Evolutionary conservation across 1,140 invertebrate genomes (phyloP).

Genomic region (Megalopta genalis): DNA sequence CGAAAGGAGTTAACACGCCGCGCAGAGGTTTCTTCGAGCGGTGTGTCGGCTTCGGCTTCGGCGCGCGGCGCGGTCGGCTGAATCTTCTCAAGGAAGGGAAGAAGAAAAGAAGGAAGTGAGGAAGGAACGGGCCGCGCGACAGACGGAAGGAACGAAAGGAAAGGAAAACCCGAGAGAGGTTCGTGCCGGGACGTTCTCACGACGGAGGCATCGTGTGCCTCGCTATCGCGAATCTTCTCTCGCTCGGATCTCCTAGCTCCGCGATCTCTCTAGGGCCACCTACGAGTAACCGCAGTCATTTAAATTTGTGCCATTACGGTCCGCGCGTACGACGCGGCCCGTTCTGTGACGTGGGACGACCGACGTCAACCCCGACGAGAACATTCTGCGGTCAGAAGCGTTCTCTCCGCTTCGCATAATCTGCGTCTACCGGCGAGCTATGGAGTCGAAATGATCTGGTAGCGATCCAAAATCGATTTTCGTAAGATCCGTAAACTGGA

Average conservation of each 20-base stretch:
- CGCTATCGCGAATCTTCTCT: conserved; percentile 64
- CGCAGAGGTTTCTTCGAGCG: not conserved
- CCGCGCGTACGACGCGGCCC: conserved; percentile 28
- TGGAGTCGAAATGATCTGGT: too few species aligned
- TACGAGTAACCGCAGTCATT: conserved; percentile 67
- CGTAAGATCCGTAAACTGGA: too few species aligned
- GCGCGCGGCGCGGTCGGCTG: not conserved
- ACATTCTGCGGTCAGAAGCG: conserved; percentile 4
- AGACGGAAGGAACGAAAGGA: conserved; percentile 61
- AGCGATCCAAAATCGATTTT: too few species aligned
- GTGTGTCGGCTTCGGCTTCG: too few species aligned
- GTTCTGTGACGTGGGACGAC: conserved; percentile 46
- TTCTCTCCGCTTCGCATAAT: too few species aligned
- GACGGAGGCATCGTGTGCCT: conserved; percentile 56
- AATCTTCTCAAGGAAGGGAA: conserved; percentile 66
- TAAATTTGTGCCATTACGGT: conserved; percentile 71
- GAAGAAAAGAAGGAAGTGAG: conserved; percentile 65
- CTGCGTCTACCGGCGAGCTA: too few species aligned
- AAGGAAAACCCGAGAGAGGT: conserved; percentile 44
- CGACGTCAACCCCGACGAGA: conserved; percentile 10
- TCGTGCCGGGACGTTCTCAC: conserved; percentile 67
- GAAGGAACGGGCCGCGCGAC: conserved; percentile 45
- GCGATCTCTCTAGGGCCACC: conserved; percentile 66
- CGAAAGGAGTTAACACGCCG: too few species aligned
- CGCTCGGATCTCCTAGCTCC: conserved; percentile 64